Conservation (phyloP, 2,888 invertebrate genomes). For the Scaptomyza flava region DNA sequence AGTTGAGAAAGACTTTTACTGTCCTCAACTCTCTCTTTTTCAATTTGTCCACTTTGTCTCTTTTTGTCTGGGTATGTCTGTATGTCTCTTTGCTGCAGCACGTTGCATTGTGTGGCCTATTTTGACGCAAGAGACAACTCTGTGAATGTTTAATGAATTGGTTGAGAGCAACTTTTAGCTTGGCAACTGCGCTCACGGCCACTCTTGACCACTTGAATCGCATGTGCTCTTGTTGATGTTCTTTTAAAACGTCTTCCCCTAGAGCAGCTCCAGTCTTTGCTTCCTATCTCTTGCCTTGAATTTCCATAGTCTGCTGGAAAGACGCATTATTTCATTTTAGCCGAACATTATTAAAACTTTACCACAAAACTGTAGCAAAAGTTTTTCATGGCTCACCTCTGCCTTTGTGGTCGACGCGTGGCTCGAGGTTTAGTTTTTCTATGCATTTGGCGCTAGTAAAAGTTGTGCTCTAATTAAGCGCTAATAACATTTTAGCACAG, state of each 20-base stretch:
- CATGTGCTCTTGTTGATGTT: constrained; percentile 38
- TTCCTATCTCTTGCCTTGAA: constrained; percentile 1
- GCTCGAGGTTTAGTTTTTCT: constrained; percentile 22
- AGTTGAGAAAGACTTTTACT: constrained; percentile 40
- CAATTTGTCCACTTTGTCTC: constrained; percentile 2
- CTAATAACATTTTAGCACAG: constrained; percentile 72
- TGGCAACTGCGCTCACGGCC: constrained; percentile 33
- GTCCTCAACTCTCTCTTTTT: constrained; percentile 7
- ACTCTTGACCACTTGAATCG: constrained; percentile 39
- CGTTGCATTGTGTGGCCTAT: constrained; percentile 59
- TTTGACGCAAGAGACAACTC: constrained; percentile 62
- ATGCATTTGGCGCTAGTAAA: constrained; percentile 41
- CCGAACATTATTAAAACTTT: constrained; percentile 75
- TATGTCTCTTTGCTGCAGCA: constrained; percentile 21
- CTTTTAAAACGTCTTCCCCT: constrained; percentile 33
- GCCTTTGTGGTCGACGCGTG: constrained; percentile 45
- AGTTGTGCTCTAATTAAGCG: constrained; percentile 76
- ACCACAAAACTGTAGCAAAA: constrained; percentile 69
- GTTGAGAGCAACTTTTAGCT: constrained; percentile 61
- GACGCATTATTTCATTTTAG: constrained; percentile 75
- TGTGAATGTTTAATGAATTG: constrained; percentile 74
- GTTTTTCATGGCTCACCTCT: constrained; percentile 56
- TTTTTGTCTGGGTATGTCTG: constrained; percentile 13
- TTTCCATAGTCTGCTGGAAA: constrained; percentile 45
- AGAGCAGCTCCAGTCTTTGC: constrained; percentile 8